A percentile compares a stretch with the other conserved stretches of the same genome.
These are phyloP conservation scores for Semotilus atromaculatus DNA, from an alignment of 2,797 vertebrate species.

Conservation along the genomic window DNA sequence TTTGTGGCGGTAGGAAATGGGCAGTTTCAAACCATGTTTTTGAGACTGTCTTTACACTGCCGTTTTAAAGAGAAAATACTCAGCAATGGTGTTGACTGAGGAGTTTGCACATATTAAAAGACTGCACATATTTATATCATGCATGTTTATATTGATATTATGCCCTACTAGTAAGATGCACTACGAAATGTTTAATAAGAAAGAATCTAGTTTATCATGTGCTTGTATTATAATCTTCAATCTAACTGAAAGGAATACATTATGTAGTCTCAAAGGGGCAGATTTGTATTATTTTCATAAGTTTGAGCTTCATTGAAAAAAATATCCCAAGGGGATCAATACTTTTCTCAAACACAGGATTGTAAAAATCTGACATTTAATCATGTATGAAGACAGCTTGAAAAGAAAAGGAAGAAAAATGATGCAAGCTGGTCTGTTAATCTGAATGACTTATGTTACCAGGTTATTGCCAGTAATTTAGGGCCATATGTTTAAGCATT, in stretches of 20 bases:
- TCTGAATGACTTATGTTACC: conserved; percentile 63
- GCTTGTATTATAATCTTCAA: background rate
- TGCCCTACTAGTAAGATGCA: background rate
- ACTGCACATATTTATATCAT: background rate
- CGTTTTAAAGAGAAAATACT: too few relatives aligned
- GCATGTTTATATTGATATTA: background rate
- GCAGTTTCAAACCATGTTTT: too few relatives aligned
- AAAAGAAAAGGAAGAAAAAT: conserved; percentile 32
- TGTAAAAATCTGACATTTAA: conserved; percentile 70
- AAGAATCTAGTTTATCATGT: background rate
- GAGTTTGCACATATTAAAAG: too few relatives aligned
- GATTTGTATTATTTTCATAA: conserved; percentile 39
- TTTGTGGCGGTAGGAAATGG: too few relatives aligned
- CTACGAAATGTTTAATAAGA: background rate
- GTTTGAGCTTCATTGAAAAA: conserved; percentile 48
- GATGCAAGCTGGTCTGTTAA: conserved; percentile 57
- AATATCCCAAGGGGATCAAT: conserved; percentile 38
- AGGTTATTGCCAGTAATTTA: conserved; percentile 65
- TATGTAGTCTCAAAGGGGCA: conserved; percentile 5
- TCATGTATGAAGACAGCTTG: conserved; percentile 58
- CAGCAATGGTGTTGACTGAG: too few relatives aligned
- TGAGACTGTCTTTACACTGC: too few relatives aligned
- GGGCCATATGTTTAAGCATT: conserved; percentile 77
- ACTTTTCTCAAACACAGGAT: conserved; percentile 62
- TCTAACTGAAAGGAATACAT: background rate